Evolutionary conservation across 2,113 vertebrate species (phyloP), one percentile per base, ranked within the genome.

Genomic region (Campylomormyrus tamandua): DNA sequence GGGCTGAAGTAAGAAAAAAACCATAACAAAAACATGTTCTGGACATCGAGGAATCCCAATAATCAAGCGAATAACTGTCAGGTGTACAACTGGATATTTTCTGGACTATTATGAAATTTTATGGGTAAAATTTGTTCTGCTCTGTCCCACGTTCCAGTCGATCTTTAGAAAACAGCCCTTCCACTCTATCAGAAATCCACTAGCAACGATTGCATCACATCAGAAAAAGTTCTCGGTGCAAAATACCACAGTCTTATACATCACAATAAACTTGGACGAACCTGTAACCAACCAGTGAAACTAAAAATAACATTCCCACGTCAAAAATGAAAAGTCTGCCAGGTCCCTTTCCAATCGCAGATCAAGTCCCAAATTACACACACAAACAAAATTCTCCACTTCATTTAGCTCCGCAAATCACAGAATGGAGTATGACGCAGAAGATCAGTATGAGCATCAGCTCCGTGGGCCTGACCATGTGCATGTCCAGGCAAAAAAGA

Each of bases 381-480:
- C 77, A 92, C 19, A 31, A 86, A 56, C 11, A 27, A 27, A 11
- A 66, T 27, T 66, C 62, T 66, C 27, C 24, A 31, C 62, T 27
- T 3, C 62, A 66, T 27, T 70, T 27, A 31, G 62, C 62, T 70
- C 62, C 8, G 10, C n/a, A 70, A 27, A 66, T 66, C 62, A 27
- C 24, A 27, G 9, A 66, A 66, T 27, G 9, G 31, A 66, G 62
- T 31, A 66, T 1, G n/a, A 66, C 8, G 9, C 9, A 11, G 62
- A 11, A 1, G 3, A 13, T 70, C n/a, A 31, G 62, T 52, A 77
- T 89, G 89, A 77, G n/a, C 92, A 90, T 93, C 93, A 93, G 91
- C 89, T 85, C 70, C 90, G 91, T 90, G 93, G 91, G 93, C 92
- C 93, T 92, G 94, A 94, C 93, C 92, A 92, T 91, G 90, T 70